Evolutionary conservation across 2,797 vertebrate genomes (phyloP).

Genomic region (Trichosurus vulpecula): DNA sequence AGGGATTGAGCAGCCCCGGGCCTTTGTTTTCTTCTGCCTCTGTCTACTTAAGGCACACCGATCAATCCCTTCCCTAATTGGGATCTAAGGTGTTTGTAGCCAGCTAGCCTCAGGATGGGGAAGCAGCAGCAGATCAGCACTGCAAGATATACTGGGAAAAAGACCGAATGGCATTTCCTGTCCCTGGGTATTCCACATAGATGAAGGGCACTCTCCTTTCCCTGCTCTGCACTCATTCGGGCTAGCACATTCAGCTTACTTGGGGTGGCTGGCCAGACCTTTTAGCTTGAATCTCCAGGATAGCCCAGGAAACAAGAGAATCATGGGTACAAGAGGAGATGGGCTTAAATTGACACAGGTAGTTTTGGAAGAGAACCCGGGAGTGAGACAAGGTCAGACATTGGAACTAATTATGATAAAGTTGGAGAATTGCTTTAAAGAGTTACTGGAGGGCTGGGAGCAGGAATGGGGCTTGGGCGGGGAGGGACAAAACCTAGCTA

Average conservation of each 20-base stretch:
- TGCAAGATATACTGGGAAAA: not conserved
- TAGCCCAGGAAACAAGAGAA: not conserved
- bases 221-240: not conserved
- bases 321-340: not conserved
- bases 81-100: not conserved
- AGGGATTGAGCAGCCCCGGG: not conserved
- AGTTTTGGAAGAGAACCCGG: not conserved
- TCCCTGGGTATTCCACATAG: not conserved
- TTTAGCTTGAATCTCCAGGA: not conserved
- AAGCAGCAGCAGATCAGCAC: not conserved
- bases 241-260: not conserved
- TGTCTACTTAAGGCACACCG: not conserved
- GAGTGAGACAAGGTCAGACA: not conserved
- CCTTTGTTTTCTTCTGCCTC: not conserved
- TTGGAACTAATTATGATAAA: not conserved
- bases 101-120: not conserved
- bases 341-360: not conserved
- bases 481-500: too few relatives aligned
- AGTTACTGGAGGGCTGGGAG: not conserved
- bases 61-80: not conserved
- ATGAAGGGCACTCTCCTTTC: not conserved
- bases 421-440: not conserved
- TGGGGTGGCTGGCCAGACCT: not conserved
- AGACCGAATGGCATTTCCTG: not conserved
- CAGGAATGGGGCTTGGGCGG: rapidly evolving